Evolutionary conservation across 2,113 vertebrate genomes (phyloP), one percentile per base, ranked within the genome.

Genomic region (Sciurus niger): DNA sequence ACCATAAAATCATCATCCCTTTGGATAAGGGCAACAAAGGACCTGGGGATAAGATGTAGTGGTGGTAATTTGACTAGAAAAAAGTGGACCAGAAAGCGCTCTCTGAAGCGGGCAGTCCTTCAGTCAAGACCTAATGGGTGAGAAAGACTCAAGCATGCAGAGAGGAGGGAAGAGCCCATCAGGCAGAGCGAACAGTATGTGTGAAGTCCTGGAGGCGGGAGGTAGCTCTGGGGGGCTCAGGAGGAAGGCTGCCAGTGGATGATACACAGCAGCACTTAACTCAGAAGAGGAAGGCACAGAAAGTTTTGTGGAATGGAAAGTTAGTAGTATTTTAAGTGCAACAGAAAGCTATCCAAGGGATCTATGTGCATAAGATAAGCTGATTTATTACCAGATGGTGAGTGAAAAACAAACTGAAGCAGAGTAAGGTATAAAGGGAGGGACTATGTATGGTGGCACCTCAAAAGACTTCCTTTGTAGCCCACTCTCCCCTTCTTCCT

Each of bases 201-300:
- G n/a, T 40, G 4, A 28, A 70, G 70, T 65, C 74, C 6, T 3
- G 0, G 53, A 40, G 60, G 37, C n/a, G 5, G 58, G 55, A 63
- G 5, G 46, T 0, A 4, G 78, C 43, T 72, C 16, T 60, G n/a
- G 43, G 0, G 32, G 65, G 51, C 70, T 73, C 60, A 8, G 32
- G 12, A 20, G 48, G 40, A 22, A 55, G 32, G 28, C 46, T 14
- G 58, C 20, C 34, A 9, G 4, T 16, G n/a, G 20, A 58, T 34
- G 84, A 55, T 0, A 1, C 13, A 6, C 0, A 0, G 2, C 1
- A 4, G 12, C 6, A 17, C 60, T 10, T 0, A 37, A 76, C 0
- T 0, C 1, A 11, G n/a, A 77, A 65, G 34, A 80, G 13, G 78
- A 30, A 53, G 67, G 48, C 24, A 16, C 0, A 20, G 79, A 55